Evolutionary conservation across 2,113 vertebrate species (phyloP).

Genomic region (Pampusana beccarii): DNA sequence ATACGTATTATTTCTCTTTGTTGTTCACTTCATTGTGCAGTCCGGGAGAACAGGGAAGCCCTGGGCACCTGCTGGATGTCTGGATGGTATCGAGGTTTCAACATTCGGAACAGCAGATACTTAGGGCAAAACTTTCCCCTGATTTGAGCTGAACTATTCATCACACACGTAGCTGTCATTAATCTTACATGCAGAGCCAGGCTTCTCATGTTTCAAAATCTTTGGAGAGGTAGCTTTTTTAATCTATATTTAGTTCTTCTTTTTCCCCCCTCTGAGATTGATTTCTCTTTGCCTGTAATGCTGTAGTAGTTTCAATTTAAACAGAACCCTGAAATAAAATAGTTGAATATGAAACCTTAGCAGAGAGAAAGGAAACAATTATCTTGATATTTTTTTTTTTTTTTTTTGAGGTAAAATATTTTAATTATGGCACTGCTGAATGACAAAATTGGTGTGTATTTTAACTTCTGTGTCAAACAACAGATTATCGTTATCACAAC

Average conservation of each 20-base stretch:
- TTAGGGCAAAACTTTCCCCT: slow-evolving; percentile 36
- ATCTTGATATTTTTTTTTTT: slow-evolving; percentile 12
- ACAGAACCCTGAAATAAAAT: slow-evolving; percentile 74
- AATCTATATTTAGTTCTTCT: slow-evolving; percentile 78
- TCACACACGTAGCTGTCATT: slow-evolving; percentile 71
- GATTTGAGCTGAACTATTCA: slow-evolving; percentile 60
- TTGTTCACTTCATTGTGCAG: not conserved
- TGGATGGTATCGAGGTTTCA: not conserved
- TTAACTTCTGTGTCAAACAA: slow-evolving; percentile 40
- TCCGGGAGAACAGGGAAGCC: not conserved
- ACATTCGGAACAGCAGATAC: not conserved
- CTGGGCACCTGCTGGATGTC: not conserved
- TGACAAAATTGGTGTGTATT: slow-evolving; percentile 28
- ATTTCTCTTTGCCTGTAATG: slow-evolving; percentile 81
- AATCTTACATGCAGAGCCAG: slow-evolving; percentile 79
- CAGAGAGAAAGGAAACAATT: slow-evolving; percentile 68
- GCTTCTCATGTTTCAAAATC: slow-evolving; percentile 77
- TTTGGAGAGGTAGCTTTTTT: slow-evolving; percentile 76
- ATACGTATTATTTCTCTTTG: slow-evolving; percentile 4
- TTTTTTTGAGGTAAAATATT: slow-evolving; percentile 28
- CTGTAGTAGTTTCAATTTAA: slow-evolving; percentile 82
- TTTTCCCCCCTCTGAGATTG: slow-evolving; percentile 70
- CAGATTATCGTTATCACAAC: slow-evolving; percentile 41
- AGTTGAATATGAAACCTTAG: slow-evolving; percentile 68
- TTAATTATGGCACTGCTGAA: not conserved